Base-by-base conservation (phyloP, 2,888 invertebrate genomes). In the Dasypolia templi region DNA sequence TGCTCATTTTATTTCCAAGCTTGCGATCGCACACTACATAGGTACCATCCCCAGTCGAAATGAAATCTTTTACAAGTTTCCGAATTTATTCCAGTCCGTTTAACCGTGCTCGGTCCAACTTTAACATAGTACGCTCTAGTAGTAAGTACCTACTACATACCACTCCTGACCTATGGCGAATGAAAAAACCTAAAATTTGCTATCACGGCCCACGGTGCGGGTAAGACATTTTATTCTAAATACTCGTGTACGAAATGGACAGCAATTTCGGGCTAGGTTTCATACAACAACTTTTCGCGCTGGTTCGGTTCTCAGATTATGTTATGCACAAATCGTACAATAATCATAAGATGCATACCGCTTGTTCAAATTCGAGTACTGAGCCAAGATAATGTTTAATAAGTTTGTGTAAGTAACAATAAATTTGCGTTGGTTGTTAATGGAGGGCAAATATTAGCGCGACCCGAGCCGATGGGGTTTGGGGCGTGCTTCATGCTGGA, bases 361-460 rank as follows among this genome's bases (percentile, higher is more conserved):
- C 35, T 64, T 72, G 69, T 82, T 81, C 70, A 77, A 83, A 83
- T 79, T 77, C 75, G 73, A 62, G 78, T 75, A 72, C 75, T 74
- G 77, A 87, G 88, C 87, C 86, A 90, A 86, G 80, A 72, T 75
- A 68, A 81, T 71, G 82, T 75, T 79, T 84, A 84, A 83, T 86
- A 83, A 82, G 83, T 85, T 86, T 87, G 85, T 85, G 87, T n/a
- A 89, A 89, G 89, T 81, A 88, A 87, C 86, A 82, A 90, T 89
- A 89, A 83, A 89, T 89, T 87, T 80, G 77, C 76, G 83, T 82
- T 86, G 83, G 82, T 88, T 89, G 87, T 88, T 89, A 90, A 89
- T 86, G 81, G 84, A 83, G 87, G 84, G 86, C 87, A 88, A 91
- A 91, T 90, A 89, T 90, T 87, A 90, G 88, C 78, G 85, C 78